A percentile compares a stretch with the other conserved stretches of the same genome.
Conservation (phyloP, 2,113 vertebrate species). For the Eidolon helvum region DNA sequence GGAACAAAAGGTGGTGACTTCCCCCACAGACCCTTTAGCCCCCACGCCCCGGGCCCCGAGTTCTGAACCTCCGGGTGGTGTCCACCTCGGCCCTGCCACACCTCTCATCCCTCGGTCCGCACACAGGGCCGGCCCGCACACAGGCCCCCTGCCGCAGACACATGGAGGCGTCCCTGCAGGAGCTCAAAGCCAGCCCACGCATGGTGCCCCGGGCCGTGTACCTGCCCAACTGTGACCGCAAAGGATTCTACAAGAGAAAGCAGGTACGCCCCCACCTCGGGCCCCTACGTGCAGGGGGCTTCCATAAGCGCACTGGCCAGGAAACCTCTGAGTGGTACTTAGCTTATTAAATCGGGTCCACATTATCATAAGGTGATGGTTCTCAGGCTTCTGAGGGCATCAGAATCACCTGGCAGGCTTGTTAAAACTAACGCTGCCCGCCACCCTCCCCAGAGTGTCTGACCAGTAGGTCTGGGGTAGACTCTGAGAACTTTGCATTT, state of each 20-base stretch:
- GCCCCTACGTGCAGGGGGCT: neutral
- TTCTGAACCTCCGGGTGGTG: neutral
- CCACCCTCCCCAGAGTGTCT: neutral
- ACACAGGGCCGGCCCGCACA: conserved; percentile 86
- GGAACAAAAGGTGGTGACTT: neutral
- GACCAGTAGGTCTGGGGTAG: neutral
- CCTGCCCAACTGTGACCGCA: conserved; percentile 98
- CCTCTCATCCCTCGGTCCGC: neutral
- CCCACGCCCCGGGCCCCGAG: rapidly evolving
- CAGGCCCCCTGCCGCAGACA: conserved; percentile 98
- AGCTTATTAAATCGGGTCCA: too few species aligned
- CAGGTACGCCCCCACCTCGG: conserved; percentile 84
- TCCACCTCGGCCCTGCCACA: rapidly evolving
- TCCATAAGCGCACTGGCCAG: neutral
- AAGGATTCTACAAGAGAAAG: conserved; percentile 99
- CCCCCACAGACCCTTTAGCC: rapidly evolving
- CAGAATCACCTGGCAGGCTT: neutral
- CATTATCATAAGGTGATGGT: neutral
- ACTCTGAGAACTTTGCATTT: neutral
- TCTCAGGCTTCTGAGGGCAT: neutral
- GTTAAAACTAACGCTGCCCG: too few species aligned
- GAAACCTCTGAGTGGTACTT: neutral
- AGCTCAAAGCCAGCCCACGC: conserved; percentile 93
- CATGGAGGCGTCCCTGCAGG: conserved; percentile 95
- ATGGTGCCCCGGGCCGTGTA: conserved; percentile 94